Base-by-base conservation (phyloP, 1,140 invertebrate genomes). In the Monomorium pharaonis region DNA sequence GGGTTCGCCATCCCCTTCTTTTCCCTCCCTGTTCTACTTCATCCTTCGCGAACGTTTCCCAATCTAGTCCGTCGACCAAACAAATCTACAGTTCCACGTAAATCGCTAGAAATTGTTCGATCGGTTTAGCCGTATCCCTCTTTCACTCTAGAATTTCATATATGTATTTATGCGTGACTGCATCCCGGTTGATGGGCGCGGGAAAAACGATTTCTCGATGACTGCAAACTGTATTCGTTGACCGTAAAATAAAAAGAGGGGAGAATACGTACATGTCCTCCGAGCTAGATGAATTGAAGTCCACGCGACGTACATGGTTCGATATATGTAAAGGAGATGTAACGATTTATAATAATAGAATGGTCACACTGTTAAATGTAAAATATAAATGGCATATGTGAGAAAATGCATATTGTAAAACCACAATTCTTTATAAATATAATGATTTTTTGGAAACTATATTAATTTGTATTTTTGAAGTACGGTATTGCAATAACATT, bases 41-140 rank as follows among this genome's bases (percentile, higher is more conserved):
- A 37, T 14, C 44, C 44, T 10, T 10, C 69, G 58, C 80, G 75
- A 88, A 90, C 72, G 70, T 74, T 75, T 88, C 83, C 87, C 78
- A 90, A 86, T 90, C 86, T 90, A 78, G 86, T 67, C 65, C 80
- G 24, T 77, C 44, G 84, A 49, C 33, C 69, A 80, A 86, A 77
- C 77, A 89, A 91, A 91, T 92, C 91, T 92, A 90, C 88, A 92
- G 89, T 89, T 90, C 87, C 47, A 33, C 83, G 9, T 87, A 85
- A 91, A 89, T 86, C 51, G 84, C 84, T 83, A 42, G 67, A 78
- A 76, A 65, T 62, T 42, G 51, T 33, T 33, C 44, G 65, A 47
- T 37, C 56, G 60, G 65, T 63, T 21, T n/a, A 21, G 1, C 54
- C 42, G 3, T 67, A 33, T 33, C 51, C 67, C 51, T 54, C 72